Conservation (phyloP, 2,797 vertebrate species). For the Australoheros facetus region DNA sequence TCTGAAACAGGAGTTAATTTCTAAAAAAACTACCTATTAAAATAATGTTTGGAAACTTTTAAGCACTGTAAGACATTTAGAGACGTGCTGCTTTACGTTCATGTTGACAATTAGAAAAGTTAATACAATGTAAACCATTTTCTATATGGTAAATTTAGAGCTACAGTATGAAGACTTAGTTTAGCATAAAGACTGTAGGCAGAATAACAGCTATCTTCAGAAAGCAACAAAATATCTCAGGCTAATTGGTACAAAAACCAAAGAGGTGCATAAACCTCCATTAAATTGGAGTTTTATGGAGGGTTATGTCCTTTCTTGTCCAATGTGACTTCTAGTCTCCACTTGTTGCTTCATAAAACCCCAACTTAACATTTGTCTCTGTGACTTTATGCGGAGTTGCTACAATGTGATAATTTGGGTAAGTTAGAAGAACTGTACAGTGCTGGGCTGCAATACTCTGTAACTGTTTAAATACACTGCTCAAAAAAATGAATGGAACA, state of each 20-base stretch:
- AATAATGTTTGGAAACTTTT: conserved; percentile 4
- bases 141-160: not conserved
- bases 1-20: conserved; percentile 57
- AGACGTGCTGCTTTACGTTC: not conserved
- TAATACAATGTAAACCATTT: not conserved
- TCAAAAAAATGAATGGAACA: too few relatives aligned
- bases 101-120: not conserved
- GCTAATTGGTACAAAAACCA: not conserved
- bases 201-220: not conserved
- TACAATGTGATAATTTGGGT: too few relatives aligned
- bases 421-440: too few relatives aligned
- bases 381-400: too few relatives aligned
- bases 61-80: not conserved
- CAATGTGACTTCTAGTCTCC: too few relatives aligned
- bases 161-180: not conserved
- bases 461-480: not conserved
- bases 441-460: not conserved
- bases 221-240: not conserved
- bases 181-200: not conserved
- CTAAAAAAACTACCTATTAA: not conserved
- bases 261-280: too few relatives aligned
- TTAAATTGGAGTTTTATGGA: not conserved
- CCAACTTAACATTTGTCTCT: too few relatives aligned
- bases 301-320: too few relatives aligned
- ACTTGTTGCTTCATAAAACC: too few relatives aligned